Conservation (phyloP, 1,140 invertebrate genomes). For the Harpegnathos saltator region DNA sequence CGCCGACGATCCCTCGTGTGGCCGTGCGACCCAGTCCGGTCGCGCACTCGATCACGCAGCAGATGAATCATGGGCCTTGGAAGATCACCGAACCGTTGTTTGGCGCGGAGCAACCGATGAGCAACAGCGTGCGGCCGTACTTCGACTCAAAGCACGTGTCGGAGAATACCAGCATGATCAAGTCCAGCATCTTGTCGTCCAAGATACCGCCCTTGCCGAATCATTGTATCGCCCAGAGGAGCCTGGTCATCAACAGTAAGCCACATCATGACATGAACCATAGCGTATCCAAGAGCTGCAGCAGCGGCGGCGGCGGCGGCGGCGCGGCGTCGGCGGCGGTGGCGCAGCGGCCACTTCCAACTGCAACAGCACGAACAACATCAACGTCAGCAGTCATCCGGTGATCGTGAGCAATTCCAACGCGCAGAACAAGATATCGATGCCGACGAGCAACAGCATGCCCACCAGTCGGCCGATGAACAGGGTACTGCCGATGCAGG, state of each 20-base stretch:
- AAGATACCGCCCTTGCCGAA: conserved; percentile 80
- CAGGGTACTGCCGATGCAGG: conserved; percentile 91
- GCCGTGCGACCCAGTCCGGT: conserved; percentile 82
- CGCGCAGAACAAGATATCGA: conserved; percentile 78
- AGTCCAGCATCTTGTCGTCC: conserved; percentile 82
- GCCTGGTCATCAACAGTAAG: conserved; percentile 74
- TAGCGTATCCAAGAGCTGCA: conserved; percentile 79
- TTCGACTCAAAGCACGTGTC: conserved; percentile 84
- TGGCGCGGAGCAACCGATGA: conserved; percentile 78
- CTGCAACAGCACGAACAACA: conserved; percentile 50
- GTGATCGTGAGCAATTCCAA: conserved; percentile 67
- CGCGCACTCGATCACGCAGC: conserved; percentile 68
- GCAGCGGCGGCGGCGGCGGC: too few relatives aligned
- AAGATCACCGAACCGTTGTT: conserved; percentile 79
- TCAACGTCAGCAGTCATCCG: conserved; percentile 61
- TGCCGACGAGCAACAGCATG: conserved; percentile 78
- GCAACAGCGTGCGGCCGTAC: conserved; percentile 80
- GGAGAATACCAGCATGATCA: conserved; percentile 84
- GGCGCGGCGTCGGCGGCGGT: too few relatives aligned
- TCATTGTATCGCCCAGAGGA: conserved; percentile 80
- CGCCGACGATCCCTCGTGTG: conserved; percentile 80
- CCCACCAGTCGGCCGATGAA: conserved; percentile 89
- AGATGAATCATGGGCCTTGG: conserved; percentile 74
- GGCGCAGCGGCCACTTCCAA: conserved; percentile 66
- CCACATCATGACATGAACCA: conserved; percentile 76